Evolutionary conservation across 2,888 invertebrate species (phyloP), one percentile per base, ranked within the genome.

Genomic region (Cerceris rybyensis): DNA sequence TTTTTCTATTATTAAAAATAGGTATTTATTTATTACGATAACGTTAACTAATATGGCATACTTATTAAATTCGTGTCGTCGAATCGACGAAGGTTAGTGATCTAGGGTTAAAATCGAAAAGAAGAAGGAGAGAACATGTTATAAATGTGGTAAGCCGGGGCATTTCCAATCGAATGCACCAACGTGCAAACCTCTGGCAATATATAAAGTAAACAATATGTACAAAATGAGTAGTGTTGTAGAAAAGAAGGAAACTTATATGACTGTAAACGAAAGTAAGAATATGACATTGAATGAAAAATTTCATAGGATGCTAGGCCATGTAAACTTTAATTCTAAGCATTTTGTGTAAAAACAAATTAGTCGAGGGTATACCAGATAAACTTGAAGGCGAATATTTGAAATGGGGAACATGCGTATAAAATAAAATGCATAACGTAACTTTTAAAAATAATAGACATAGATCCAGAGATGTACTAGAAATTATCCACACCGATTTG

Each of bases 351-450:
- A 46, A 46, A 8, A 46, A 46, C 11, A 46, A 46, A 11, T 46
- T 46, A 46, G 46, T 46, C 11, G 11, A 46, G 8, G 46, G 46
- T 8, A 11, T 46, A 46, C 46, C 46, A 57, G 28, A 57, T 16
- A 46, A 57, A 17, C 28, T 57, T 11, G 11, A 57, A 11, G 7
- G 28, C 17, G 28, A 28, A 17, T 57, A 28, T 28, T 17, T 57
- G 57, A 57, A 57, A 28, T 17, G 17, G 8, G 16, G 28, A 16
- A 57, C 17, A 17, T 39, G 57, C 28, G 11, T 57, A 57, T 6
- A 46, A 57, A 17, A 57, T 17, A 16, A 17, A 57, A 63, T 70
- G 70, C 55, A 61, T 11, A 61, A 61, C 28, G 11, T 69, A 11
- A 16, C 54, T 2, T 69, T 69, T 5, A 6, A 46, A 14, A 46